A percentile compares a stretch with the other conserved stretches of the same genome.
phyloP scores from a whole-genome alignment of 2,113 vertebrate species.

The Tragelaphus buxtoni region DNA sequence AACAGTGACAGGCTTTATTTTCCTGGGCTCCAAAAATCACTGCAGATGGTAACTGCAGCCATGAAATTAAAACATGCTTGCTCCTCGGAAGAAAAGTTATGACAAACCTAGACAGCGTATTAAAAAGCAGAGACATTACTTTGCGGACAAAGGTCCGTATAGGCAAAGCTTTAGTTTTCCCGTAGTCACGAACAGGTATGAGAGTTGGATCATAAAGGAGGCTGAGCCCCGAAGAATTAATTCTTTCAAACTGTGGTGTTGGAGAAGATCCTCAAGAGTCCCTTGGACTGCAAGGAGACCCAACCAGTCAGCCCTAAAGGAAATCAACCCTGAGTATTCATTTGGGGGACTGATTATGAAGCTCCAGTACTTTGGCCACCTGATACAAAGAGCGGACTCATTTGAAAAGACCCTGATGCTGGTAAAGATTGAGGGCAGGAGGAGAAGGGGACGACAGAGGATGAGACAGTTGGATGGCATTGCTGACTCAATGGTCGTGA shows the following conservation, averaged over 20 bases:
- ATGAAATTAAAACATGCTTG: neutral
- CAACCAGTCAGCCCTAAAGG: neutral
- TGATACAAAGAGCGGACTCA: neutral
- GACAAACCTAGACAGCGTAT: neutral
- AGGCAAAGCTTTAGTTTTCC: neutral
- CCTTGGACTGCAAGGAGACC: neutral
- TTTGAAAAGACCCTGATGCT: neutral
- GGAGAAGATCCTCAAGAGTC: neutral
- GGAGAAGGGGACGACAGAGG: neutral
- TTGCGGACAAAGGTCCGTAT: neutral
- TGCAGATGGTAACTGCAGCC: neutral
- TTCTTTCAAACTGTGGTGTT: neutral
- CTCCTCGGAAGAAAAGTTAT: neutral
- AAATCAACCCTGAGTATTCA: neutral
- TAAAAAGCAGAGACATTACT: neutral
- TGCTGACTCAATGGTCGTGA: neutral
- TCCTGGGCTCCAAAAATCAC: neutral
- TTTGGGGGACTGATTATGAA: neutral
- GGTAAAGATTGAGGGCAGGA: neutral
- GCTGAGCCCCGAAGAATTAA: neutral
- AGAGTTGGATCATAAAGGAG: neutral
- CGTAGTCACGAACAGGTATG: neutral
- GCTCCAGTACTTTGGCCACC: neutral
- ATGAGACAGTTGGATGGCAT: neutral
- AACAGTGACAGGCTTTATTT: neutral